phyloP scores from a whole-genome alignment of 2,113 vertebrate species.

The Heptranchias perlo region DNA sequence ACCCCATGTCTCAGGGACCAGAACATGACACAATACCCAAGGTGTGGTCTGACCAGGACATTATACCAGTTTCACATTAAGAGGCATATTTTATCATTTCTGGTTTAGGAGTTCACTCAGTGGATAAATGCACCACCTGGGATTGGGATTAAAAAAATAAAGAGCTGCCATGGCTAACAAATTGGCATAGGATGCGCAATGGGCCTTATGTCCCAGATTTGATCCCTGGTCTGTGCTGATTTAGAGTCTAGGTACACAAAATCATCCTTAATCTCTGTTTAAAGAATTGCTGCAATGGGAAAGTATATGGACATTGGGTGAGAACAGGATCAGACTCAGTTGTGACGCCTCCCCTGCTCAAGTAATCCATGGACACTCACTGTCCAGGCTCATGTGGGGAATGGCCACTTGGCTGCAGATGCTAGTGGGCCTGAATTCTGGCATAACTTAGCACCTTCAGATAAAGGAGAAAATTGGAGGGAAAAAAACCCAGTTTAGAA shows the following conservation, averaged over 20 bases:
- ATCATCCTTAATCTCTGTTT: background rate
- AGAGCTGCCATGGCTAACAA: background rate
- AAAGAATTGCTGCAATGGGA: background rate
- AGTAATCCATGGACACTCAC: no score
- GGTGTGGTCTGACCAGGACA: background rate
- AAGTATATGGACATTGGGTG: background rate
- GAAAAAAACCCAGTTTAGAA: background rate
- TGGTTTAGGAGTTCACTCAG: background rate
- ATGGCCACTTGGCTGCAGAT: background rate
- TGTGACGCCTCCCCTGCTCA: background rate
- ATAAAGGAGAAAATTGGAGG: background rate
- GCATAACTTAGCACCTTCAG: background rate
- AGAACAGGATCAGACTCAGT: background rate
- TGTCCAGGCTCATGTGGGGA: background rate
- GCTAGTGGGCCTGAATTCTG: background rate
- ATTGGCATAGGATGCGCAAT: background rate
- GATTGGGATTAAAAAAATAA: background rate
- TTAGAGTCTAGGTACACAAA: background rate
- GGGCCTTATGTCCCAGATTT: background rate
- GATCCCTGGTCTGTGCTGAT: background rate
- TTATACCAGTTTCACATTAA: background rate
- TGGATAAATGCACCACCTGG: background rate
- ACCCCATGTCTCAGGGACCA: background rate
- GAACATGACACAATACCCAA: background rate
- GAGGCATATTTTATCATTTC: background rate